Evolutionary conservation across 2,113 vertebrate species (phyloP), one percentile per base, ranked within the genome.

Genomic region (Corythoichthys haematopterus): DNA sequence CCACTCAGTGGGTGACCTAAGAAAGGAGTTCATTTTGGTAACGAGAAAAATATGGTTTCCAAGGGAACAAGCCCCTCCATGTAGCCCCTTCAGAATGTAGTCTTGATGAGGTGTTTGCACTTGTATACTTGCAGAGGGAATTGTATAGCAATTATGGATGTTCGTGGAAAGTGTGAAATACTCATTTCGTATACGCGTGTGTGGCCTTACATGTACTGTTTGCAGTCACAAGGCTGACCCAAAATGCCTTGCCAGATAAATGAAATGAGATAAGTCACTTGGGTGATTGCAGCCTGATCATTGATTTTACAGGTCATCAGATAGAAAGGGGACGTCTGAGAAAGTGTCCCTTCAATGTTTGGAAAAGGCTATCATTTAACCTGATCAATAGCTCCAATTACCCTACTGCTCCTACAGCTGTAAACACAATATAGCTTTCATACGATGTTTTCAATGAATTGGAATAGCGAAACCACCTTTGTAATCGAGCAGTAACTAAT

Each of bases 351-450:
- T 86, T 85, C 82, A 86, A 86, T 82, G 51, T 61, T 52, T 48
- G 68, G 75, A 60, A 52, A 82, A 87, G 77, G 77, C 86, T 85
- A 85, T 89, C 82, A 83, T 86, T 88, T 88, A 88, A 80, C 61
- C 78, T 64, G 79, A 87, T 89, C 88, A 84, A 86, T 89, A 85
- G 74, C 78, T 85, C 84, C 87, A 86, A 88, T 89, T 89, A 85
- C 84, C 58, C 64, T 0, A 38, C 76, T 84, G 76, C 79, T 71
- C 84, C 82, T 64, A 68, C 68, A 14, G 64, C 71, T 79, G 76
- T 82, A 76, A 70, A 78, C 78, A 78, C 76, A 70, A 58, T 43
- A 43, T 8, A 65, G 38, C 61, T 61, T 63, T 69, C 70, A 68
- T 56, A 72, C 62, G 64, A 66, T 74, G 33, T 66, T 80, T 76